These are phyloP conservation scores for Etheostoma perlongum DNA, from an alignment of 2,797 vertebrate species.

Conservation along the genomic window DNA sequence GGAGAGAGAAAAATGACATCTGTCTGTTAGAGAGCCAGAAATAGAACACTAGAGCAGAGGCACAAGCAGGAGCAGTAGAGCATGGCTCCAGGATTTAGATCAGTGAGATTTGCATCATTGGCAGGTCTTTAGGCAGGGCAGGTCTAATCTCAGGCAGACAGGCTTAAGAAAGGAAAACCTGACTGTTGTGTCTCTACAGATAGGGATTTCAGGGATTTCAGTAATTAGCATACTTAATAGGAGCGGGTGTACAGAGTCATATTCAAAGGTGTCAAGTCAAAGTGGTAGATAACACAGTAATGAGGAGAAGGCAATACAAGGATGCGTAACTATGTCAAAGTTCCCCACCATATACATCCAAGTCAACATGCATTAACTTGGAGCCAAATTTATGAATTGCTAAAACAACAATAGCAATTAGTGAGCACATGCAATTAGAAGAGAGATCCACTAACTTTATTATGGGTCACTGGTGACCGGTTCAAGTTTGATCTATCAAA, in stretches of 20 bases:
- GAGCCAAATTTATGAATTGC: background rate
- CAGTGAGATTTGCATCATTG: slow-evolving; percentile 82
- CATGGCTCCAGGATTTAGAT: slow-evolving; percentile 84
- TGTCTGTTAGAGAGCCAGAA: slow-evolving; percentile 58
- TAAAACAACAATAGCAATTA: background rate
- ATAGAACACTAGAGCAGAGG: slow-evolving; percentile 52
- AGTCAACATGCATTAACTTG: slow-evolving; percentile 7
- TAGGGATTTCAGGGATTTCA: slow-evolving; percentile 78
- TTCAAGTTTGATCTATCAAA: background rate
- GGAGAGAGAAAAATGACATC: slow-evolving; percentile 58
- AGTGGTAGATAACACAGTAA: slow-evolving; percentile 53
- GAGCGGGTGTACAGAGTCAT: slow-evolving; percentile 56
- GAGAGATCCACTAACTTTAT: background rate
- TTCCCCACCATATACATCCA: slow-evolving; percentile 7
- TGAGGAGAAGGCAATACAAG: slow-evolving; percentile 35
- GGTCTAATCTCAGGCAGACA: slow-evolving; percentile 84
- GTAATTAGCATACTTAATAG: slow-evolving; percentile 86
- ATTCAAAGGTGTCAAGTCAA: slow-evolving; percentile 65
- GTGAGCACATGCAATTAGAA: background rate
- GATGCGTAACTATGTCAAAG: slow-evolving; percentile 43
- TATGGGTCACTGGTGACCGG: background rate
- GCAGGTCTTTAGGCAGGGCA: slow-evolving; percentile 75
- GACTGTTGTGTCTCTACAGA: slow-evolving; percentile 77
- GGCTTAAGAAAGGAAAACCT: slow-evolving; percentile 79
- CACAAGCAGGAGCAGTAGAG: slow-evolving; percentile 69